These are phyloP conservation scores for Brachionus plicatilis DNA, from an alignment of 1,140 invertebrate species.

Conservation along the genomic window DNA sequence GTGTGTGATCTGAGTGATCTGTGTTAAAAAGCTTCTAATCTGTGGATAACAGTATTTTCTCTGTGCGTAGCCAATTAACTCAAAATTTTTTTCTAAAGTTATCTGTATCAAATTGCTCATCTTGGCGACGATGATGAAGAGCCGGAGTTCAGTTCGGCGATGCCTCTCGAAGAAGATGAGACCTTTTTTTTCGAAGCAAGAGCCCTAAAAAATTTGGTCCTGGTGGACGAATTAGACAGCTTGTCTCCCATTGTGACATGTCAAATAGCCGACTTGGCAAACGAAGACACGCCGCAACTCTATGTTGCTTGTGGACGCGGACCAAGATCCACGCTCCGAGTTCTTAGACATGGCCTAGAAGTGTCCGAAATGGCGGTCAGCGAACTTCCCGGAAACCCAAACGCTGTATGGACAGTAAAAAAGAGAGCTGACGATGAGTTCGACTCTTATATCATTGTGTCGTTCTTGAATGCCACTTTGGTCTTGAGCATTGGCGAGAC, in stretches of 20 bases:
- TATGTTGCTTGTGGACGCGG: slow-evolving; percentile 92
- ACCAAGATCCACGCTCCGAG: slow-evolving; percentile 80
- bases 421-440: slow-evolving; percentile 78
- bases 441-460: slow-evolving; percentile 99
- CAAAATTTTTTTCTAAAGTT: slow-evolving; percentile 49
- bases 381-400: slow-evolving; percentile 95
- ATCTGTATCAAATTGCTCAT: slow-evolving; percentile 96
- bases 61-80: too few relatives aligned
- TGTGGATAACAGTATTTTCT: too few relatives aligned
- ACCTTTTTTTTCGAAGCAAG: slow-evolving; percentile 97
- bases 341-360: slow-evolving; percentile 92
- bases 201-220: slow-evolving; percentile 84
- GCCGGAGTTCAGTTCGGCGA: slow-evolving; percentile 94
- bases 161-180: slow-evolving; percentile 95
- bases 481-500: slow-evolving; percentile 98
- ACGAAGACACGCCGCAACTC: slow-evolving; percentile 96
- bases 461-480: slow-evolving; percentile 97
- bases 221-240: slow-evolving; percentile 96
- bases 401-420: slow-evolving; percentile 99
- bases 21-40: too few relatives aligned
- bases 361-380: slow-evolving; percentile 97
- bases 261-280: slow-evolving; percentile 68
- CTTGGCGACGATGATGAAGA: slow-evolving; percentile 98
- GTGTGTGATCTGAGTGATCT: too few relatives aligned
- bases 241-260: slow-evolving; percentile 84